Base-by-base conservation (phyloP, 2,113 vertebrate genomes). In the Nanorana parkeri region DNA sequence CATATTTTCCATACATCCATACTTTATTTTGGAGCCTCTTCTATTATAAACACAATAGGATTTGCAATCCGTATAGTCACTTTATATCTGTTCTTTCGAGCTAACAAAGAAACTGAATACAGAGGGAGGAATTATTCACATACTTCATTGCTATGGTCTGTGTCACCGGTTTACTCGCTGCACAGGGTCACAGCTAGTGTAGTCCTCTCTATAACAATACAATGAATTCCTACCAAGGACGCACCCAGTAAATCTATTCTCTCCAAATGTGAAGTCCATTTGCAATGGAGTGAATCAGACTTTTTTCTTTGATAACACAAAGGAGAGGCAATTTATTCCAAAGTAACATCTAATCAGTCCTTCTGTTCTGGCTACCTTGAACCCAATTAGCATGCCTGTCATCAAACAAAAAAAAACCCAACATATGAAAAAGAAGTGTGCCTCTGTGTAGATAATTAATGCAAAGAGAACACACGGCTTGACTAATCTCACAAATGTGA, bases 211-310 rank as follows among this genome's bases (percentile, higher is more conserved):
- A 21, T 60, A 32, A 26, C 20, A 32, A 54, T 21, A 56, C 28
- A 36, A 41, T 24, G 3, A 3, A 20, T 32, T 29, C 23, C 29
- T 76, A 68, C 32, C 51, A 82, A 73, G 71, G 80, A 75, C 71
- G 5, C 17, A 3, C 60, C 52, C 69, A 68, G 51, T 67, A 68
- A 72, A 74, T 66, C 69, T 47, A 16, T 75, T 66, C 68, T 52
- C 20, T 8, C 28, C 32, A 47, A 82, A 67, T n/a, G 28, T 1
- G 21, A 36, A 67, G 69, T 24, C 75, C 20, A 81, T 65, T 80
- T 58, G 29, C 69, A 36, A 69, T 13, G 10, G 15, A 55, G 26
- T 67, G 80, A 82, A 58, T 82, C 71, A 73, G 51, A 3, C 17
- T 41, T 23, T 61, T 47, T 21, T 3, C 67, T 71, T 20, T 71